phyloP scores from a whole-genome alignment of 2,888 invertebrate species.

The Drosophila birchii region DNA sequence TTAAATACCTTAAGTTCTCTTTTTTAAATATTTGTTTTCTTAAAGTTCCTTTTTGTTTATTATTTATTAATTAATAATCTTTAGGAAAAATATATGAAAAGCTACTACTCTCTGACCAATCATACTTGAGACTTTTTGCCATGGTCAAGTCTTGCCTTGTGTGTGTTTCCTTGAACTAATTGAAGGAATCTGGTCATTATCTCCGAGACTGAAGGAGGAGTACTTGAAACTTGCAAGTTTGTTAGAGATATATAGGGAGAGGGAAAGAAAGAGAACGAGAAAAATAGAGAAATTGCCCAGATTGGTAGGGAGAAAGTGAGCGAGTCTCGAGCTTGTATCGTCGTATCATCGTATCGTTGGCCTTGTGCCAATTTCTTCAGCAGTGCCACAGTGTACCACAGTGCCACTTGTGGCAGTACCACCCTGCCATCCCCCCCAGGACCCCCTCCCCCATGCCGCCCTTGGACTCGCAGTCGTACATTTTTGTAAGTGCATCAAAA shows the following conservation, averaged over 20 bases:
- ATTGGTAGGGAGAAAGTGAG: conserved; percentile 5
- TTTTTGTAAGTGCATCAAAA: conserved; percentile 76
- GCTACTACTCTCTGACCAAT: neutral
- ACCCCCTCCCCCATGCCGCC: conserved; percentile 7
- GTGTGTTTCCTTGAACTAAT: conserved; percentile 51
- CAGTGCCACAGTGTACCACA: conserved; percentile 69
- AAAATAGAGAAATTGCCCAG: conserved; percentile 1
- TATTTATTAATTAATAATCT: neutral
- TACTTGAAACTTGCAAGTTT: conserved; percentile 72
- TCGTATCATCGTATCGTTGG: conserved; percentile 45
- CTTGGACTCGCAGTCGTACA: conserved; percentile 29
- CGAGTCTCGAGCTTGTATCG: conserved; percentile 25
- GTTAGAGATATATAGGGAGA: conserved; percentile 9
- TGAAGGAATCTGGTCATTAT: conserved; percentile 78
- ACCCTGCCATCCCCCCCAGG: neutral
- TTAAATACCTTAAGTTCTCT: neutral
- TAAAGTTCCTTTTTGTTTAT: neutral
- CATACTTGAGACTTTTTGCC: neutral
- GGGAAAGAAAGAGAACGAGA: neutral
- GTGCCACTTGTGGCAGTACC: conserved; percentile 74
- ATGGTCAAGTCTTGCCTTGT: conserved; percentile 13
- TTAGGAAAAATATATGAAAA: neutral
- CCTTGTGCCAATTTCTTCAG: conserved; percentile 71
- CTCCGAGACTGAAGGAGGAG: conserved; percentile 42
- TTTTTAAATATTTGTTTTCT: neutral